Base-by-base conservation (phyloP, 2,797 vertebrate genomes). In the Yasuhikotakia modesta region DNA sequence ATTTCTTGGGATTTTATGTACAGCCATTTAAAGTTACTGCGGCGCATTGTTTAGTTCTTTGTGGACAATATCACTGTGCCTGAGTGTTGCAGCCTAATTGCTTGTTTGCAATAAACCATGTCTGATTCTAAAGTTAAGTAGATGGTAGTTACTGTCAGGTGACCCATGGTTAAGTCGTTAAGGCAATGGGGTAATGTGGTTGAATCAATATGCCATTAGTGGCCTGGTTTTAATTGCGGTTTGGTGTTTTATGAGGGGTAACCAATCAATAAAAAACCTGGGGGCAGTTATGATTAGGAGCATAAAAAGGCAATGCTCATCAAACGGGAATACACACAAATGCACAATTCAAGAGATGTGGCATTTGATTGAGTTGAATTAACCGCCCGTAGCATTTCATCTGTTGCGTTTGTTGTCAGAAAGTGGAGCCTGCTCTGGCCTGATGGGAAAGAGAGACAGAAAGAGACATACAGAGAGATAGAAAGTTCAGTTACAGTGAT, bases 91-190 rank as follows among this genome's bases (percentile, higher is more conserved):
- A 46, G 70, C 17, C 17, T 78, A 72, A 78, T 65, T 69, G 52
- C 63, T 73, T 67, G 73, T 78, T 74, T 65, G 58, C 53, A 16
- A 13, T 68, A 46, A 67, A 69, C 53, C n/a, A 52, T 68, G 69
- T 48, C 63, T 53, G 74, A 78, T 70, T 83, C 64, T 60, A 30
- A 48, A 69, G 63, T 81, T 57, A 71, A 81, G 79, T 72, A 76
- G 32, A 78, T 72, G 35, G 71, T 71, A 70, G 74, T 83, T 83
- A 81, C 32, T 70, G 78, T 76, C 71, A 52, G 61, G 61, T 77
- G 74, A 75, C 79, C 79, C 52, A 7, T 79, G 67, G 75, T 78
- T 78, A 83, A 70, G 30, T 69, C 22, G 24, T 81, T 83, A 79
- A 61, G 19, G 35, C 71, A 75, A 32, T 71, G 14, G 53, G 68